Base-by-base conservation (phyloP, 2,113 vertebrate species). In the Oenanthe melanoleuca region DNA sequence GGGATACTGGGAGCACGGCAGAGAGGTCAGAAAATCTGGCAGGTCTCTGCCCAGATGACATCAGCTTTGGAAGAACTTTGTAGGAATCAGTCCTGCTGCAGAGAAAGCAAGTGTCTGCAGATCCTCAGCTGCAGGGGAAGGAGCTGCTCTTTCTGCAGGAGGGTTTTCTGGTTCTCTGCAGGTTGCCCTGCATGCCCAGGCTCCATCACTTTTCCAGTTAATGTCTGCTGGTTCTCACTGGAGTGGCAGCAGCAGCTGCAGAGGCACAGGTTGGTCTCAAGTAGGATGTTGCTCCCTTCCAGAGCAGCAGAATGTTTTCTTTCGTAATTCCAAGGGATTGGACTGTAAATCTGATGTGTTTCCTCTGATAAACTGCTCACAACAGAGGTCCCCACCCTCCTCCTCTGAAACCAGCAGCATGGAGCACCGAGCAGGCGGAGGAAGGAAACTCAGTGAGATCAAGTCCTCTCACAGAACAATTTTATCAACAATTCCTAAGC, bases 401-500 rank as follows among this genome's bases (percentile, higher is more conserved):
- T 73, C 33, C 53, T 67, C 87, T 91, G 83, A 94, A 60, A 90
- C 31, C 88, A 92, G 57, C 60, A 80, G 40, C 47, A 20, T 8
- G 17, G 52, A 92, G 80, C 16, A 6, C 26, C 1, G 2, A 70
- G 72, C 78, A 91, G 66, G 40, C 1, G 0, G 49, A 88, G 44
- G 47, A 95, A 86, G 81, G 64, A 95, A 94, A 82, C 42, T 25
- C 26, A 66, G 66, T 5, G 21, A 94, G 95, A 96, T 86, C 31
- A 26, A 82, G 34, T 80, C 63, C 67, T 67, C 83, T 86, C 74
- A 71, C 88, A 89, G 73, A 81, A 92, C 73, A 88, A 71, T 84
- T 96, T 96, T 97, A 97, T 94, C 96, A 95, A 56, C 86, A 92
- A 57, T 89, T 90, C 92, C 55, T 26, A 88, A 97, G 64, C 66